A percentile compares a stretch with the other conserved stretches of the same genome.
Conservation (phyloP, 2,797 vertebrate genomes). For the Balearica regulorum region DNA sequence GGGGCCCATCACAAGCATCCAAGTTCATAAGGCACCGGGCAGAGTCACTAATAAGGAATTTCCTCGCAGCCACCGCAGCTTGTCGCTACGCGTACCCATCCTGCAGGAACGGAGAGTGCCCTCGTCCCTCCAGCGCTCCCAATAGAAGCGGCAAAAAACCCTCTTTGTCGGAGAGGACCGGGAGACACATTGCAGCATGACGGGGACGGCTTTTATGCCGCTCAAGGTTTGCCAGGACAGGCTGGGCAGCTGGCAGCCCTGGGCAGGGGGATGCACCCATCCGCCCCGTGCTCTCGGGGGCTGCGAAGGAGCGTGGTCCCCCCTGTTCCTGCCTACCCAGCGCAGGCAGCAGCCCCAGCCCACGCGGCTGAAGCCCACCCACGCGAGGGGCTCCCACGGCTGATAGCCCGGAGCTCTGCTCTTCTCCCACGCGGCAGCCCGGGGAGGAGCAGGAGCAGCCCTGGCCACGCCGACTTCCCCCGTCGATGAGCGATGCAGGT, state of each 20-base stretch:
- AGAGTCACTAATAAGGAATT: background rate
- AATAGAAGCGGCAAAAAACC: background rate
- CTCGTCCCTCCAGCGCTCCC: rapidly evolving
- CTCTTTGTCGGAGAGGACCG: background rate
- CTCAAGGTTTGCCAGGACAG: background rate
- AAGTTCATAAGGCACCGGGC: rapidly evolving
- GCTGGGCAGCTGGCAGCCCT: background rate
- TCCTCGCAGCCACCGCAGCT: background rate
- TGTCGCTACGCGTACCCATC: background rate
- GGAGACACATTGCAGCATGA: rapidly evolving
- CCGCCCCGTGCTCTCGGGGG: rapidly evolving
- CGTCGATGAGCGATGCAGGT: rapidly evolving
- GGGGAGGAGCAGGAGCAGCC: background rate
- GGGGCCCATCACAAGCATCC: rapidly evolving
- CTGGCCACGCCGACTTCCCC: rapidly evolving
- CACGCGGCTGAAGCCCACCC: background rate
- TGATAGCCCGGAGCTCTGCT: background rate
- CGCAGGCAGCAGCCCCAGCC: background rate
- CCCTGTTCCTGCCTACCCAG: background rate
- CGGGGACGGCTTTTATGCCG: background rate
- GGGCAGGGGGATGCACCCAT: background rate
- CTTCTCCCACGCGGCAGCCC: background rate
- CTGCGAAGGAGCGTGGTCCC: background rate
- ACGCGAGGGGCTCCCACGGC: rapidly evolving
- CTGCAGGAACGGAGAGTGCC: background rate